A percentile compares a stretch with the other conserved stretches of the same genome.
Conservation (phyloP, 2,797 vertebrate species). For the Cephalopachus bancanus region DNA sequence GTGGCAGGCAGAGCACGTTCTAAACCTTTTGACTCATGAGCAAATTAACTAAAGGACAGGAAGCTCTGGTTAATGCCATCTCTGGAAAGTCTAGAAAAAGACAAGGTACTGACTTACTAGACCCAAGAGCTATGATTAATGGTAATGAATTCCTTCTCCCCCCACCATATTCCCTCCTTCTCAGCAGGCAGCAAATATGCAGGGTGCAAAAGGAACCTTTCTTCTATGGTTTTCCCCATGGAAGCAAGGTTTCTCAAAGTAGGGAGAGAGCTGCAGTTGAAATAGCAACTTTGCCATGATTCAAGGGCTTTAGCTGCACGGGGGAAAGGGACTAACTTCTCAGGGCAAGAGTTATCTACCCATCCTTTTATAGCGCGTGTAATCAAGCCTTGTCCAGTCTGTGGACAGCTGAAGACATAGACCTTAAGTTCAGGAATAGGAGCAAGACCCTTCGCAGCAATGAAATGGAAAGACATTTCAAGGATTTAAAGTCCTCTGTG, state of each 20-base stretch:
- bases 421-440: neutral
- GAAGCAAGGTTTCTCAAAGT: neutral
- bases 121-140: slow-evolving; percentile 3
- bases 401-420: neutral
- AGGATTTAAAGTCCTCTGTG: neutral
- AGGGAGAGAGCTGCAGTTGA: neutral
- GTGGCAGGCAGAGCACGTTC: slow-evolving; percentile 43
- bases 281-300: neutral
- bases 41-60: slow-evolving; percentile 73
- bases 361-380: neutral
- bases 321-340: neutral
- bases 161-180: neutral
- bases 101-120: neutral
- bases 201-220: neutral
- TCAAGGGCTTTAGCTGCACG: neutral
- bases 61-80: slow-evolving; percentile 56
- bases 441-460: neutral
- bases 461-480: neutral
- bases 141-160: neutral
- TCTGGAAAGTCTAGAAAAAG: neutral
- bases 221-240: neutral
- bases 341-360: neutral
- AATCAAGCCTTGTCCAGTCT: neutral
- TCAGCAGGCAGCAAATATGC: neutral
- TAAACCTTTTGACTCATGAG: slow-evolving; percentile 56